phyloP scores from a whole-genome alignment of 2,888 invertebrate species.

The Sipha maydis region DNA sequence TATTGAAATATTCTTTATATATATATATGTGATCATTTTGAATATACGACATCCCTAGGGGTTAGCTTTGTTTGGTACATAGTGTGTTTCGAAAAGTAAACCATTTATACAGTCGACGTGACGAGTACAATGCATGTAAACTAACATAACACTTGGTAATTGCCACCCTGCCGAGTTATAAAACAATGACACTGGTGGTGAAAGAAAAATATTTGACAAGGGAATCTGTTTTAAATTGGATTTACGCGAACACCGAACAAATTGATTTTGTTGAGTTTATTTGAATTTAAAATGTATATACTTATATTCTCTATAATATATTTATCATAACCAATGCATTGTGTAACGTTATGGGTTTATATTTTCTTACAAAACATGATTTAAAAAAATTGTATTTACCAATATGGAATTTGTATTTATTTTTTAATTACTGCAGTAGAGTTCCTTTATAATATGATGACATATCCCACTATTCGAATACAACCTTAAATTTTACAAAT shows the following conservation, averaged over 20 bases:
- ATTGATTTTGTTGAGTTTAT: conserved; percentile 46
- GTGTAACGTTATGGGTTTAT: neutral
- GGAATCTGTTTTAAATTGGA: conserved; percentile 34
- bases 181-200: conserved; percentile 46
- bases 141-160: conserved; percentile 47
- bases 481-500: no score
- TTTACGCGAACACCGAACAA: conserved; percentile 23
- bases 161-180: conserved; percentile 51
- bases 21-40: conserved; percentile 9
- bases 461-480: neutral
- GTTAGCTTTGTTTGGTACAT: conserved; percentile 41
- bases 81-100: conserved; percentile 28
- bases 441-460: neutral
- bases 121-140: conserved; percentile 38
- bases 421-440: neutral
- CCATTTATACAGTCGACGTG: conserved; percentile 56
- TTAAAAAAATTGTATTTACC: no score
- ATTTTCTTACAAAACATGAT: neutral
- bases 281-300: conserved; percentile 24
- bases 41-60: conserved; percentile 24
- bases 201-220: neutral
- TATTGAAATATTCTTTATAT: conserved; percentile 17
- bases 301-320: neutral
- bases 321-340: neutral
- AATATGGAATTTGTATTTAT: neutral